These are phyloP conservation scores for Rynchops niger DNA, from an alignment of 2,113 vertebrate species.

Conservation along the genomic window DNA sequence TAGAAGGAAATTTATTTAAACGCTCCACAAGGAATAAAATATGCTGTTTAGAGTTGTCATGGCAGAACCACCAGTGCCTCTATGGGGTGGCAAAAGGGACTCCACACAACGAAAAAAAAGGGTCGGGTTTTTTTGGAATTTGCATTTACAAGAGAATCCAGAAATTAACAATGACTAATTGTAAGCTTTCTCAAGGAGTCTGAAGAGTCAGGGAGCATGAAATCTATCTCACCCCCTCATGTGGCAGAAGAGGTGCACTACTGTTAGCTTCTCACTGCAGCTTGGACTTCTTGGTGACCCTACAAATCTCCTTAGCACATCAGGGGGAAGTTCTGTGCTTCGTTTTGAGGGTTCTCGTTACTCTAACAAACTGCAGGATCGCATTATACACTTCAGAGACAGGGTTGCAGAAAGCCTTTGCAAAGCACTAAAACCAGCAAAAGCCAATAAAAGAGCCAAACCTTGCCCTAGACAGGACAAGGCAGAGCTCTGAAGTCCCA, in stretches of 20 bases:
- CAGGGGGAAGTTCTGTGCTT: not conserved
- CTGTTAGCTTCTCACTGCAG: not conserved
- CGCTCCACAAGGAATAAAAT: too few species aligned
- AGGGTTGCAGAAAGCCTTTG: not conserved
- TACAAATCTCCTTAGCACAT: accelerated
- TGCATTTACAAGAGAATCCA: not conserved
- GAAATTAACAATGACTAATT: not conserved
- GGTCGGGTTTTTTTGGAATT: not conserved
- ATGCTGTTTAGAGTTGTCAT: not conserved
- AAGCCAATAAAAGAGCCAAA: not conserved
- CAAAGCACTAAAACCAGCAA: not conserved
- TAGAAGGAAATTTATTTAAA: not conserved
- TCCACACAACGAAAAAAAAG: not conserved
- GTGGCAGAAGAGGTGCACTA: not conserved
- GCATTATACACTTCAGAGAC: not conserved
- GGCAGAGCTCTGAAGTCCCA: not conserved
- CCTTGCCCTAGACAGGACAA: not conserved
- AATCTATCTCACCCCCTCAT: not conserved
- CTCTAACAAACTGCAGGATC: not conserved
- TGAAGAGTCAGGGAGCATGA: not conserved
- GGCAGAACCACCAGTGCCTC: not conserved
- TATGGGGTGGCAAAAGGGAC: not conserved
- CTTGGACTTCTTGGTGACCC: not conserved
- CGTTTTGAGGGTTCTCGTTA: not conserved
- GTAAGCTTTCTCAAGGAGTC: not conserved